Evolutionary conservation across 2,888 invertebrate species (phyloP), one percentile per base, ranked within the genome.

Genomic region (Sipunculus nudus): DNA sequence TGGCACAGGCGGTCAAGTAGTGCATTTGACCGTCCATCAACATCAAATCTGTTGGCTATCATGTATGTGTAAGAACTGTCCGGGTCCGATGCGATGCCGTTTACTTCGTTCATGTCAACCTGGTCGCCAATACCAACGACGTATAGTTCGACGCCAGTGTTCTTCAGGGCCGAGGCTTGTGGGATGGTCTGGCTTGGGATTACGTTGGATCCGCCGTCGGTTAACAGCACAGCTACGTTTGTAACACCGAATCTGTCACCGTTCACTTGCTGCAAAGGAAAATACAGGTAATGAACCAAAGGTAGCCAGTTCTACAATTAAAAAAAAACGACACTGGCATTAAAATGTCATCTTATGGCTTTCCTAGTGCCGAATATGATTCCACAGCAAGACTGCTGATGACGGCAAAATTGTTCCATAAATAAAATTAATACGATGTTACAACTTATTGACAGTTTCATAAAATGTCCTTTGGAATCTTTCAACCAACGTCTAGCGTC

Each of bases 131-230:
- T 43, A 5, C 49, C 49, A 29, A 32, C 60, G 35, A 49, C 55
- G 49, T 54, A 60, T 23, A 60, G 10, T 29, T 52, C 57, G 5
- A 53, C 47, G 26, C 38, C 50, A 19, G 40, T 26, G 39, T 52
- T 31, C 57, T 61, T 63, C 31, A 65, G 52, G 28, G 21, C 40
- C 13, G 23, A 16, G 13, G 65, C 65, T 6, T 29, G 35, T 3
- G 47, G 59, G 8, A 59, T 39, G 8, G 65, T 65, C 25, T 55
- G 35, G n/a, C 39, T 60, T 13, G 28, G 40, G 41, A 29, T 16
- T 21, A 65, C 38, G 46, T 65, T 65, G 59, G 58, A 59, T 25
- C 62, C 65, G 13, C 65, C 65, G 53, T 65, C 65, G 1, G 62
- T 65, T 21, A 65, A 35, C 23, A 65, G 16, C 8, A 65, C 38